phyloP scores from a whole-genome alignment of 2,113 vertebrate genomes.

The Cnemophilus loriae region DNA sequence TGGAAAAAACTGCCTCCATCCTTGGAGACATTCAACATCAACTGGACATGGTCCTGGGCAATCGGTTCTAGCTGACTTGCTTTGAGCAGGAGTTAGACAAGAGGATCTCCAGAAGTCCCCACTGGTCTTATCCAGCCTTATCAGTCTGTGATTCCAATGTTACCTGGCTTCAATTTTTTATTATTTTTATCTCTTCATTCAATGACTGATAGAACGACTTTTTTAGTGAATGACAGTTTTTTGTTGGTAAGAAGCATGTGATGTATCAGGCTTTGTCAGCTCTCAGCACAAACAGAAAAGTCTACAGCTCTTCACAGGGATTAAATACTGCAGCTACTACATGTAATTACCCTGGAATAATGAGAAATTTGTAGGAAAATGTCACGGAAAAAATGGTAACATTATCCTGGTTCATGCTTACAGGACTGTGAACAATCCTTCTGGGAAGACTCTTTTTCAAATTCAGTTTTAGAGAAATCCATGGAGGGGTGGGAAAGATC shows the following conservation, averaged over 20 bases:
- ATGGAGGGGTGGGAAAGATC: neutral
- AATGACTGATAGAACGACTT: accelerated
- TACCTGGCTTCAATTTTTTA: neutral
- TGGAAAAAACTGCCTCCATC: neutral
- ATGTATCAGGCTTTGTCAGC: neutral
- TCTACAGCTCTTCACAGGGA: neutral
- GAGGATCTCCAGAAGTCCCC: neutral
- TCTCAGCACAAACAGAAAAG: neutral
- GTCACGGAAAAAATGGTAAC: neutral
- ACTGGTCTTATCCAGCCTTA: neutral
- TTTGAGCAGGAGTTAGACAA: neutral
- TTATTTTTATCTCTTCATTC: neutral
- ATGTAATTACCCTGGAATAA: neutral
- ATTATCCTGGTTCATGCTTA: neutral
- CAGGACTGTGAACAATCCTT: neutral
- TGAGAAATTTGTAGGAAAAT: neutral
- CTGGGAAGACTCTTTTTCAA: neutral
- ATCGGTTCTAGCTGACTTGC: neutral
- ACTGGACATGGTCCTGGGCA: neutral
- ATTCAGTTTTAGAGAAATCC: neutral
- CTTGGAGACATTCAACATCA: neutral
- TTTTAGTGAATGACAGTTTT: neutral
- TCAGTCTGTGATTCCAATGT: neutral
- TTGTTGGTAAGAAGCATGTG: neutral
- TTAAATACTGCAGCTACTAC: neutral